Evolutionary conservation across 2,888 invertebrate genomes (phyloP).

Genomic region (Apamea epomidion): DNA sequence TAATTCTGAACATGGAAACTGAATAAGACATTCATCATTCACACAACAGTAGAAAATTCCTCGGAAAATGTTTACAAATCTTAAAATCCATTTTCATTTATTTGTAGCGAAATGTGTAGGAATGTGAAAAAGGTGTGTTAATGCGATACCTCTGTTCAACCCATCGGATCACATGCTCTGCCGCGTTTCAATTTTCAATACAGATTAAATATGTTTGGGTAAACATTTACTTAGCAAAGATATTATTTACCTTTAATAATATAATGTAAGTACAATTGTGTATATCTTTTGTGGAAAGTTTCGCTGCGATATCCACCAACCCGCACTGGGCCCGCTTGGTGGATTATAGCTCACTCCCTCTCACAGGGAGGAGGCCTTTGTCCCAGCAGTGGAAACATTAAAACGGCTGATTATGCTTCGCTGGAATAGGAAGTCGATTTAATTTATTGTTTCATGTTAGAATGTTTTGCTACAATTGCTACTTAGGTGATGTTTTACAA

Average conservation of each 20-base stretch:
- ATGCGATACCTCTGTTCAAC: slow-evolving; percentile 60
- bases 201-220: slow-evolving; percentile 61
- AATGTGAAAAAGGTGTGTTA: slow-evolving; percentile 59
- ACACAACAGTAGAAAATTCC: slow-evolving; percentile 4
- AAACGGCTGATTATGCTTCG: not conserved
- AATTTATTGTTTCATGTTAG: slow-evolving; percentile 11
- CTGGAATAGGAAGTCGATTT: slow-evolving; percentile 3
- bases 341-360: no score
- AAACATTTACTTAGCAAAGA: slow-evolving; percentile 42
- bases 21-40: slow-evolving; percentile 23
- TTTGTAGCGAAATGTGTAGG: slow-evolving; percentile 42
- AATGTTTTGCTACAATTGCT: slow-evolving; percentile 22
- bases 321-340: no score
- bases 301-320: not conserved
- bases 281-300: not conserved
- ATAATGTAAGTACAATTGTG: not conserved
- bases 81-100: slow-evolving; percentile 46
- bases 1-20: not conserved
- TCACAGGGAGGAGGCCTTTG: no score
- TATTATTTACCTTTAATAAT: slow-evolving; percentile 38
- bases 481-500: slow-evolving; percentile 6
- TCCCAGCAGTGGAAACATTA: no score
- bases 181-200: slow-evolving; percentile 52
- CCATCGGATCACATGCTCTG: slow-evolving; percentile 58
- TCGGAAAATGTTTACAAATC: slow-evolving; percentile 22